These are phyloP conservation scores for Chiroxiphia lanceolata DNA, from an alignment of 2,797 vertebrate genomes.

Conservation along the genomic window DNA sequence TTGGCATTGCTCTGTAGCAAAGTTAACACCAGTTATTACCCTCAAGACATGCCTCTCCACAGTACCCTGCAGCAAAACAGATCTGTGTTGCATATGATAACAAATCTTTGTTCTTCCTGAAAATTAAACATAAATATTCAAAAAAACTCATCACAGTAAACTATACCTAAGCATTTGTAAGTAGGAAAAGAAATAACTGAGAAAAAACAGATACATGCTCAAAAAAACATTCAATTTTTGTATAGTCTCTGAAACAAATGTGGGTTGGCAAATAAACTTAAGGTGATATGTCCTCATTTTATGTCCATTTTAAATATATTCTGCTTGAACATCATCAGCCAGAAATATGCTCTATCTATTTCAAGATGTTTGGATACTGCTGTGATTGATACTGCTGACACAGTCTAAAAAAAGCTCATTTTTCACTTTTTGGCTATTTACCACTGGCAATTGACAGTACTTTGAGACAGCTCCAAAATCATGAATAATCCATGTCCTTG, in stretches of 20 bases:
- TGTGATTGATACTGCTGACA: slow-evolving; percentile 53
- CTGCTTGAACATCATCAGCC: background rate
- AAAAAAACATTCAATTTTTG: rapidly evolving
- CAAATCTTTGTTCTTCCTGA: background rate
- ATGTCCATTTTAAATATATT: background rate
- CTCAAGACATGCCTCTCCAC: background rate
- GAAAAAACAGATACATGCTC: background rate
- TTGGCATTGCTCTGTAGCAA: background rate
- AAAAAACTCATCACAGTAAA: background rate
- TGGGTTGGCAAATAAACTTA: background rate
- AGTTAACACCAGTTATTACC: background rate
- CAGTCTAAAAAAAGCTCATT: background rate
- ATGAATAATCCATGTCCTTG: slow-evolving; percentile 16
- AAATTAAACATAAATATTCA: background rate
- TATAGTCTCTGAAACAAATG: background rate
- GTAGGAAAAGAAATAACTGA: background rate
- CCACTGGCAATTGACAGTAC: slow-evolving; percentile 3
- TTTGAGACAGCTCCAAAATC: slow-evolving; percentile 15
- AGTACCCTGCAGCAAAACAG: background rate
- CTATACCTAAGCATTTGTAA: background rate
- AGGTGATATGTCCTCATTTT: background rate
- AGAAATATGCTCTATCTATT: slow-evolving; percentile 7
- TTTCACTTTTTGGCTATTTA: slow-evolving; percentile 58
- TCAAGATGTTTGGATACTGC: slow-evolving; percentile 9
- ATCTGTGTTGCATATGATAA: background rate